These are phyloP conservation scores for Nineta flava DNA, from an alignment of 2,888 invertebrate genomes.

Conservation along the genomic window DNA sequence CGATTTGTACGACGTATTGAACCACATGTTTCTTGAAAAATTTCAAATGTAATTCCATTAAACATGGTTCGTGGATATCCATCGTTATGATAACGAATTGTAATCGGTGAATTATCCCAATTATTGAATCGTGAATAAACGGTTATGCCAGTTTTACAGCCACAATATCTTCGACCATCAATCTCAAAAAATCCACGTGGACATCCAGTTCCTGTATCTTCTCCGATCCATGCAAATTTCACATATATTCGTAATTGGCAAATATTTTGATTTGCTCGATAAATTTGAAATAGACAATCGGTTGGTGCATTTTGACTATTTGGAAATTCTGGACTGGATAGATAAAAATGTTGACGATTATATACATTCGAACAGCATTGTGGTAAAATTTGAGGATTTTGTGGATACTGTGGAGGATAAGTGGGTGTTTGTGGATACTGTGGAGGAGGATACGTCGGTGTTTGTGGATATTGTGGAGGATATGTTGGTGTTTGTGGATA, in stretches of 20 bases:
- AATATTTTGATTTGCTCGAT: constrained; percentile 28
- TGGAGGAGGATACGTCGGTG: constrained; percentile 3
- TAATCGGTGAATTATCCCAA: constrained; percentile 27
- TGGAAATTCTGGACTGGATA: constrained; percentile 41
- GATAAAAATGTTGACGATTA: constrained; percentile 28
- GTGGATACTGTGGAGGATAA: background rate
- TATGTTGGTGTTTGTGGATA: background rate
- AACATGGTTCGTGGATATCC: constrained; percentile 25
- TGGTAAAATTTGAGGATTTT: constrained; percentile 9
- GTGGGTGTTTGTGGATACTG: background rate
- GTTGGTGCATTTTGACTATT: constrained; percentile 23
- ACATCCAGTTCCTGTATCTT: constrained; percentile 24
- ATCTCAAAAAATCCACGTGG: constrained; percentile 34
- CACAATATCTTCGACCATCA: constrained; percentile 38
- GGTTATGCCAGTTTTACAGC: constrained; percentile 33
- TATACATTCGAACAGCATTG: constrained; percentile 29
- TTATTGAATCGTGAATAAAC: constrained; percentile 22
- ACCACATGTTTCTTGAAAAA: constrained; percentile 36
- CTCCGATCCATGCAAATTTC: constrained; percentile 36
- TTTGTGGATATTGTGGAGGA: background rate
- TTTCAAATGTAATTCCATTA: constrained; percentile 36
- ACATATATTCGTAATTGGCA: constrained; percentile 37
- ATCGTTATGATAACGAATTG: constrained; percentile 27
- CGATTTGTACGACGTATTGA: constrained; percentile 14
- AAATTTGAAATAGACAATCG: constrained; percentile 35